Percentiles rank a stretch among this genome's conserved stretches.
Conservation (phyloP, 2,888 invertebrate species). For the Lordiphosa andalusiaca region DNA sequence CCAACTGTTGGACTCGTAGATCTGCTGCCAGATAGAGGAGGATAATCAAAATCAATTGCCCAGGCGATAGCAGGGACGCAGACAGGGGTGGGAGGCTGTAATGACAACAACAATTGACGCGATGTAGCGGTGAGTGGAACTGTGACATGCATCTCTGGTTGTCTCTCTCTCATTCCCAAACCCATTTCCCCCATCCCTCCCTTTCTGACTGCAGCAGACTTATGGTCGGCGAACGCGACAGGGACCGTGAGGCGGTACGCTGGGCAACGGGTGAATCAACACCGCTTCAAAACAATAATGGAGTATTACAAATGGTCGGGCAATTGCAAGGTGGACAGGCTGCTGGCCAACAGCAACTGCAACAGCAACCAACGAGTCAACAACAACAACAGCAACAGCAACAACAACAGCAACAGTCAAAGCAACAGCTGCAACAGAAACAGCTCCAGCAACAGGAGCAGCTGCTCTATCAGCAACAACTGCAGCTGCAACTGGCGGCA, state of each 20-base stretch:
- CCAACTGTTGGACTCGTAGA: slow-evolving; percentile 50
- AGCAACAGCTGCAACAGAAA: slow-evolving; percentile 8
- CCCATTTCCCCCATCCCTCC: no score
- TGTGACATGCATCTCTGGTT: neutral
- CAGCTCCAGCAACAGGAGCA: slow-evolving; percentile 22
- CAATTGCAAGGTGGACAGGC: slow-evolving; percentile 80
- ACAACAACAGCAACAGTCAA: slow-evolving; percentile 30
- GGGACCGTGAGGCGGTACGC: slow-evolving; percentile 82
- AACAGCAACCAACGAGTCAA: slow-evolving; percentile 63
- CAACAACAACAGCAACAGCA: slow-evolving; percentile 22
- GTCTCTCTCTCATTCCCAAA: slow-evolving; percentile 4
- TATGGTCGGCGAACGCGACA: slow-evolving; percentile 82
- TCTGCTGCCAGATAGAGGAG: slow-evolving; percentile 33
- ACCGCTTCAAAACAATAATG: slow-evolving; percentile 82
- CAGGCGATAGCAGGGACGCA: slow-evolving; percentile 23
- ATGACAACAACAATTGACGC: slow-evolving; percentile 79
- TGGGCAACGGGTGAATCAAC: slow-evolving; percentile 81
- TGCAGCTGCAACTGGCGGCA: slow-evolving; percentile 61
- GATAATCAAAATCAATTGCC: slow-evolving; percentile 56
- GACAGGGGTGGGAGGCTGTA: slow-evolving; percentile 60
- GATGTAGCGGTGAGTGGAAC: slow-evolving; percentile 80
- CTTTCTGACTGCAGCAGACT: slow-evolving; percentile 74
- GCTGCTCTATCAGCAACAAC: slow-evolving; percentile 50
- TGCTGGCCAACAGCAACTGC: slow-evolving; percentile 76
- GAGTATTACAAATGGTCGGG: slow-evolving; percentile 81